Evolutionary conservation across 2,797 vertebrate species (phyloP).

Genomic region (Echeneis naucrates): DNA sequence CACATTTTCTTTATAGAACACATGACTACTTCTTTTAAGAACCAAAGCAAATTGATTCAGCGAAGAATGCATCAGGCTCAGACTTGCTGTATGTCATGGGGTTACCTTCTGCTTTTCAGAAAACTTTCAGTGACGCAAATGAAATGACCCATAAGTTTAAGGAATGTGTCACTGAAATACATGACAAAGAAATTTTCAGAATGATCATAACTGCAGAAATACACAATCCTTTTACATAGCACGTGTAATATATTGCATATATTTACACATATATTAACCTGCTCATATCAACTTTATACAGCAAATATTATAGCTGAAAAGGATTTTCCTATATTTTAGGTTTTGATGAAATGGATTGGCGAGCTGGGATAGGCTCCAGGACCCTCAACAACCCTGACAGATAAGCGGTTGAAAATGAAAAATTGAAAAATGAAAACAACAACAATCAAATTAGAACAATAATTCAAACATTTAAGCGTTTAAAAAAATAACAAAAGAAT

Average conservation of each 20-base stretch:
- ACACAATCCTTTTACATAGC: neutral
- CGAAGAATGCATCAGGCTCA: constrained; percentile 43
- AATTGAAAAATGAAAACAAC: too few relatives aligned
- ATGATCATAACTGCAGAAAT: neutral
- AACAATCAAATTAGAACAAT: constrained; percentile 6
- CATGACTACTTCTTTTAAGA: constrained; percentile 42
- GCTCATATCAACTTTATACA: neutral
- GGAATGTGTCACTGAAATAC: neutral
- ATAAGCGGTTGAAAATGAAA: too few relatives aligned
- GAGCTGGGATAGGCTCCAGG: too few relatives aligned
- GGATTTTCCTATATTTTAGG: neutral
- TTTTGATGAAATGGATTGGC: neutral
- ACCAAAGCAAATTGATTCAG: constrained; percentile 38
- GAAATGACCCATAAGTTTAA: neutral
- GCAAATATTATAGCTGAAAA: neutral
- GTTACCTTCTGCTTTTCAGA: constrained; percentile 25
- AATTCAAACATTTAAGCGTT: neutral
- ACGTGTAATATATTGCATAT: too few relatives aligned
- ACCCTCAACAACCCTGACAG: too few relatives aligned
- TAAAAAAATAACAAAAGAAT: neutral
- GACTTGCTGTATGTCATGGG: constrained; percentile 23
- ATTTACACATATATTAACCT: neutral
- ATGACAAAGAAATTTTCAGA: neutral
- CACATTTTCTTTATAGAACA: constrained; percentile 33
- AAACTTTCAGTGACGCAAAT: constrained; percentile 21